phyloP scores from a whole-genome alignment of 2,113 vertebrate species.

The Corydoras sp. region DNA sequence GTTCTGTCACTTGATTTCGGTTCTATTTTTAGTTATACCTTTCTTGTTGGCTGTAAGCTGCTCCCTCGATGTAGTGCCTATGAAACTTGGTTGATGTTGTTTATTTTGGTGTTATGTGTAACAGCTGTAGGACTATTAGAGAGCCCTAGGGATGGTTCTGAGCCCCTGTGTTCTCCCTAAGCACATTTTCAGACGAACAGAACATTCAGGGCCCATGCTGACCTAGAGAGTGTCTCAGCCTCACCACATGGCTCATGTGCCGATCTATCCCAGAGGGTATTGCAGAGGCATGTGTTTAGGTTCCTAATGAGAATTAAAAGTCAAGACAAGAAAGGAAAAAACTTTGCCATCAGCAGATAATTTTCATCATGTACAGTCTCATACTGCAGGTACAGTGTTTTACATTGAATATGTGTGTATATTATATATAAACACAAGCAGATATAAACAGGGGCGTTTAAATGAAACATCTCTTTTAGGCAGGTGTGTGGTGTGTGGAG shows the following conservation, averaged over 20 bases:
- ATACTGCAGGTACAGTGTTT: background rate
- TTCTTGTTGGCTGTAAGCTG: too few species aligned
- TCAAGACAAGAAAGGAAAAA: background rate
- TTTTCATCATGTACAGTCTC: background rate
- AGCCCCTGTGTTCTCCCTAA: background rate
- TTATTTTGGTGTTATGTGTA: background rate
- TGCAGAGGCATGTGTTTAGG: background rate
- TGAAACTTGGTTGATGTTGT: too few species aligned
- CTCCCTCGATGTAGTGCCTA: too few species aligned
- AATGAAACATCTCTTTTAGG: too few species aligned
- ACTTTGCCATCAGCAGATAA: background rate
- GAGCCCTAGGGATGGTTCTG: background rate
- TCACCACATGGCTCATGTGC: conserved; percentile 3
- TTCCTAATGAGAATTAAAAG: background rate
- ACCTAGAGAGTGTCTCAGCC: conserved; percentile 5
- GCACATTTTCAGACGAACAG: background rate
- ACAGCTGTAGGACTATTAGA: background rate
- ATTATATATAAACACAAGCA: too few species aligned
- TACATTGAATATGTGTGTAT: too few species aligned
- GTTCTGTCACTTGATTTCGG: too few species aligned
- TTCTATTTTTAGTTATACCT: too few species aligned
- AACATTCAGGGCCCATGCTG: background rate
- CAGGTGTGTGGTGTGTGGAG: conserved; percentile 5
- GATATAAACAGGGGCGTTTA: too few species aligned
- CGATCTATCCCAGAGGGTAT: background rate